phyloP scores from a whole-genome alignment of 2,113 vertebrate species.

The Malurus alboscapulatus region DNA sequence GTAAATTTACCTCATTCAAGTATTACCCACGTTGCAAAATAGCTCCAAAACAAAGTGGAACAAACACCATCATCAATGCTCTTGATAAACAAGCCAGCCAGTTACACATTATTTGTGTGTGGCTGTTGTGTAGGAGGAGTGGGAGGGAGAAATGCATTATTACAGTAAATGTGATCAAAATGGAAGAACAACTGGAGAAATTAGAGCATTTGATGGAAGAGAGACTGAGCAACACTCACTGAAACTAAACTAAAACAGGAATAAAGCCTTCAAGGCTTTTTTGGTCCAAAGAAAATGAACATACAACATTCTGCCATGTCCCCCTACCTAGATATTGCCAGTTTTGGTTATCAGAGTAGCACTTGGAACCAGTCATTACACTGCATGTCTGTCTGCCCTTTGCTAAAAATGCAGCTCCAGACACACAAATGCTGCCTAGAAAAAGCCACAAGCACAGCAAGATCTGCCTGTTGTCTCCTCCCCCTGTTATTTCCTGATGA shows the following conservation, averaged over 20 bases:
- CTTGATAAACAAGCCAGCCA: constrained; percentile 7
- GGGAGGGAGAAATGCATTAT: constrained; percentile 7
- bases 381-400: neutral
- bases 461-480: neutral
- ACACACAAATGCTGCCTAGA: neutral
- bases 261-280: neutral
- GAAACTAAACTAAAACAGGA: constrained; percentile 9
- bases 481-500: neutral
- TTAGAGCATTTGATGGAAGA: neutral
- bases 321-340: neutral
- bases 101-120: neutral
- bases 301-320: neutral
- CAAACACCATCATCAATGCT: neutral
- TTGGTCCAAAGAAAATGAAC: constrained; percentile 32
- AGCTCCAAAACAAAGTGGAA: constrained; percentile 6
- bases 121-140: neutral
- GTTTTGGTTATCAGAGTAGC: neutral
- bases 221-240: neutral
- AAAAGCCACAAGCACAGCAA: neutral
- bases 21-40: constrained; percentile 7
- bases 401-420: neutral
- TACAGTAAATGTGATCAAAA: constrained; percentile 57
- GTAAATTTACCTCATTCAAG: neutral
- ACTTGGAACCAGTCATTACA: neutral
- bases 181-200: neutral